Base-by-base conservation (phyloP, 2,113 vertebrate species). In the Zeus faber region DNA sequence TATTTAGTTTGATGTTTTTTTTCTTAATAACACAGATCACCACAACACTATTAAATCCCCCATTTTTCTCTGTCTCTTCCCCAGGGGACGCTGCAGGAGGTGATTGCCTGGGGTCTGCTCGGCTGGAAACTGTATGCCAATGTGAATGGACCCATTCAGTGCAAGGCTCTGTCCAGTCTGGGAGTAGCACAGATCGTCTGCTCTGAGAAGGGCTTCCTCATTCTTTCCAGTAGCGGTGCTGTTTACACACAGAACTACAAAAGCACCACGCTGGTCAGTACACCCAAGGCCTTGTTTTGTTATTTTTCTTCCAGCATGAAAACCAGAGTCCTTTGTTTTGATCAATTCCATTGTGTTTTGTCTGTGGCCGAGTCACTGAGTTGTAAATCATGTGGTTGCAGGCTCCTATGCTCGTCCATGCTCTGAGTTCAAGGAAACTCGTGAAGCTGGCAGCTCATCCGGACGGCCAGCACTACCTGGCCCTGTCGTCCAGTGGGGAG, bases 61-160 rank as follows among this genome's bases (percentile, higher is more conserved):
- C 27, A 26, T 6, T 18, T 11, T n/a, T 58, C 2, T 56, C 11
- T 9, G 22, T 45, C 11, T 0, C 5, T 48, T 16, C 60, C 50
- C 6, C 68, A 99, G 97, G 94, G 95, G 3, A 93, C 93, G 6
- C 67, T 97, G 65, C 97, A 99, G 81, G 95, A 98, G 55, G 95
- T 97, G 61, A 95, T 98, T 33, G 93, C 93, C 31, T 99, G 97
- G 95, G 97, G 97, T 10, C 87, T 98, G 55, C 85, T 98, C 64
- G 96, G 96, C 64, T 98, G 96, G 97, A 98, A 98, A 66, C 93
- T 91, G 0, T 93, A 99, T 1, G 92, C 95, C 65, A 97, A 98
- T 0, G 90, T 98, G 54, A 97, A 90, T 2, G 95, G 95, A 45
- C 95, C 97, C 7, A 89, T 98, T 67, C 93, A 96, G 2, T 98